Percentiles rank a stretch among this genome's conserved stretches.
Evolutionary conservation across 2,113 vertebrate species (phyloP).

Genomic region (Typhlomys cinereus): DNA sequence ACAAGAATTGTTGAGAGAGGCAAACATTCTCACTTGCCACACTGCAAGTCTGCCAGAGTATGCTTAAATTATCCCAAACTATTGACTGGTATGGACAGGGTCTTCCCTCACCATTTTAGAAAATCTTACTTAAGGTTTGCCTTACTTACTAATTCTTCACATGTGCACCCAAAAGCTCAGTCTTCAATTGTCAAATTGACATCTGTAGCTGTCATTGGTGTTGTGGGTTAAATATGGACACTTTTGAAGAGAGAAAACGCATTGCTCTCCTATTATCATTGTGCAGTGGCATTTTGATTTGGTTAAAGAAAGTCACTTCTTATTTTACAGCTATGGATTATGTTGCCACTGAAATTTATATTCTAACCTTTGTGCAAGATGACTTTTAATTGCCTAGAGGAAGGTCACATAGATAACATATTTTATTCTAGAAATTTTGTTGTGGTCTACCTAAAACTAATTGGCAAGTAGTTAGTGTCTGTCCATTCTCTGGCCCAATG

Average conservation of each 20-base stretch:
- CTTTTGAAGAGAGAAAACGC: background rate
- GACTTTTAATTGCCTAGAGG: background rate
- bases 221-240: background rate
- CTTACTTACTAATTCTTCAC: no score
- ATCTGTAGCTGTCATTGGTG: background rate
- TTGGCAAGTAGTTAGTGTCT: background rate
- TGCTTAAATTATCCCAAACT: no score
- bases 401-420: background rate
- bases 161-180: no score
- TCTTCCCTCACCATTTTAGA: no score
- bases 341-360: background rate
- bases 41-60: no score
- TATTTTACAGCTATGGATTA: background rate
- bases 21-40: no score
- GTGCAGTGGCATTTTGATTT: background rate
- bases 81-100: no score
- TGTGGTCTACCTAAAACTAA: background rate
- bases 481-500: background rate
- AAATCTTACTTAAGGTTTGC: no score
- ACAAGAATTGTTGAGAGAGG: no score
- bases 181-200: no score
- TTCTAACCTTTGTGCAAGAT: background rate
- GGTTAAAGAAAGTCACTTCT: background rate
- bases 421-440: conserved; percentile 3
- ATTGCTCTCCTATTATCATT: background rate